These are phyloP conservation scores for Charina bottae DNA, from an alignment of 2,113 vertebrate genomes.

Conservation along the genomic window DNA sequence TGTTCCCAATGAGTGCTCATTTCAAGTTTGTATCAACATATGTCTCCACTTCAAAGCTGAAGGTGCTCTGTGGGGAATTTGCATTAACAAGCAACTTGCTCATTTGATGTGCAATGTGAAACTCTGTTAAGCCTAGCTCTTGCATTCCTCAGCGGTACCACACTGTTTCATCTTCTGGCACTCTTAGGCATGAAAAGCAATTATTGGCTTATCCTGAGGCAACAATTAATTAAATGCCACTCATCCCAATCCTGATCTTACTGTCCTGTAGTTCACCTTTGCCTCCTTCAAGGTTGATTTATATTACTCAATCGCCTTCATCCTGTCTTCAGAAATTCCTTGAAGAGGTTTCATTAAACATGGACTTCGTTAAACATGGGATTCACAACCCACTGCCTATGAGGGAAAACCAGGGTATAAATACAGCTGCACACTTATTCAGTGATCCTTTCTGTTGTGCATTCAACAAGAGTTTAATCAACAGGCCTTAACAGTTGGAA, in stretches of 20 bases:
- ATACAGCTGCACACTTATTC: background rate
- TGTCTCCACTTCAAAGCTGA: background rate
- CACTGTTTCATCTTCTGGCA: slow-evolving; percentile 5
- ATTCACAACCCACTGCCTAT: background rate
- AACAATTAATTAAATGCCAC: slow-evolving; percentile 9
- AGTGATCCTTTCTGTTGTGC: background rate
- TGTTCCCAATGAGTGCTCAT: background rate
- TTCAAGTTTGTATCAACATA: background rate
- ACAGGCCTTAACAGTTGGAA: background rate
- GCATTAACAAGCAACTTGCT: background rate
- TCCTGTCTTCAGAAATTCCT: slow-evolving; percentile 3
- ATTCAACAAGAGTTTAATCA: background rate
- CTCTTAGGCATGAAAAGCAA: slow-evolving; percentile 1
- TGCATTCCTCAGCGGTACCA: background rate
- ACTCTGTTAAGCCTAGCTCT: background rate
- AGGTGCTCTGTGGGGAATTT: background rate
- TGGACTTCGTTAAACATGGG: background rate
- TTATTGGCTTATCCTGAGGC: slow-evolving; percentile 13
- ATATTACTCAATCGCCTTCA: background rate
- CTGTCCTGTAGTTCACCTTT: slow-evolving; percentile 17
- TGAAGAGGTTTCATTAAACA: background rate
- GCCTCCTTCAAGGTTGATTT: slow-evolving; percentile 5
- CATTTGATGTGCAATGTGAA: background rate
- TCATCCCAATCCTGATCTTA: background rate
- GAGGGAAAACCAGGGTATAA: background rate